Percentiles rank a stretch among this genome's conserved stretches.
Conservation (phyloP, 1,140 invertebrate species). For the Nixonia krombeini region DNA sequence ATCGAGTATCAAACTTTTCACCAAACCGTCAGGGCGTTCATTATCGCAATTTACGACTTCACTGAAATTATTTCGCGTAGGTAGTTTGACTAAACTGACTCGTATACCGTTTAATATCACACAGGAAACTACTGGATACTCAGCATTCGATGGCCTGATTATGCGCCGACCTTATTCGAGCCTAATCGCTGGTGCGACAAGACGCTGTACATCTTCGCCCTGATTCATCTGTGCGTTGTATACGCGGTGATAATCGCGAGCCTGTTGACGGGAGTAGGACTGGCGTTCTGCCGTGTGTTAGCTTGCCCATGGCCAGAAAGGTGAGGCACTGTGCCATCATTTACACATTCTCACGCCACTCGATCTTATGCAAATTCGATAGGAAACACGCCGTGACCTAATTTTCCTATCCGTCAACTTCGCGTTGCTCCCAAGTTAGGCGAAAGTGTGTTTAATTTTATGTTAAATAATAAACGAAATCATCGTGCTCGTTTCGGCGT, state of each 20-base stretch:
- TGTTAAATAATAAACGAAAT: too few relatives aligned
- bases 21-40: too few relatives aligned
- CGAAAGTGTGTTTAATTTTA: too few relatives aligned
- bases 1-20: too few relatives aligned
- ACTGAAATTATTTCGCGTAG: not conserved
- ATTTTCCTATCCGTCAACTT: too few relatives aligned
- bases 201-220: conserved; percentile 83
- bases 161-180: conserved; percentile 77
- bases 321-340: too few relatives aligned
- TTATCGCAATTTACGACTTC: not conserved
- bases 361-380: too few relatives aligned
- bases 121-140: conserved; percentile 87
- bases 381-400: too few relatives aligned
- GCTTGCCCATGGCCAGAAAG: conserved; percentile 78
- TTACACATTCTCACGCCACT: too few relatives aligned
- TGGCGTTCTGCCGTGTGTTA: conserved; percentile 78
- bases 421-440: too few relatives aligned
- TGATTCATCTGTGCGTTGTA: conserved; percentile 80
- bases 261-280: conserved; percentile 74
- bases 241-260: conserved; percentile 76
- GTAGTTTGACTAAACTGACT: not conserved
- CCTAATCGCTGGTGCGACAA: conserved; percentile 83
- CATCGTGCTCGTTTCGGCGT: too few relatives aligned
- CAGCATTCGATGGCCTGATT: conserved; percentile 82
- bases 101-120: conserved; percentile 28